These are phyloP conservation scores for Accipiter virgatus DNA, from an alignment of 2,113 vertebrate genomes.

Conservation along the genomic window DNA sequence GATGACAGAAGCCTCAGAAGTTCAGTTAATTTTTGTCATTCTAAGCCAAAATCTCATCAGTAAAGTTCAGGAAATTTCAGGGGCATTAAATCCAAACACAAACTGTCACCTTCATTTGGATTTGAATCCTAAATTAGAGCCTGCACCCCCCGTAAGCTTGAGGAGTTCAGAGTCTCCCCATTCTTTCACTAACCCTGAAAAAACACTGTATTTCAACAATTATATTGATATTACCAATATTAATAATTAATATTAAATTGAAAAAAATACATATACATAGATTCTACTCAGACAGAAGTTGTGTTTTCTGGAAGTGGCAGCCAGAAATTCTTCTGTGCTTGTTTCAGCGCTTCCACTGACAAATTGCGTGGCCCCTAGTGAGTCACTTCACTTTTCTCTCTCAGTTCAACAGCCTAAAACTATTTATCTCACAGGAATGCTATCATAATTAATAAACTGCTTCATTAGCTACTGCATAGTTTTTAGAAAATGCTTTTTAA, in stretches of 20 bases:
- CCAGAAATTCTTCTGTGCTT: constrained; percentile 13
- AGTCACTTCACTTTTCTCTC: not conserved
- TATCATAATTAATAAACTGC: constrained; percentile 46
- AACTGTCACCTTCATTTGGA: not conserved
- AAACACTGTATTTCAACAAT: not conserved
- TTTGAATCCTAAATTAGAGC: not conserved
- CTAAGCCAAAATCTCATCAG: constrained; percentile 36
- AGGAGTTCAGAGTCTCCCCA: not conserved
- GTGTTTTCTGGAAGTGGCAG: not conserved
- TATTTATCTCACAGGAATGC: constrained; percentile 36
- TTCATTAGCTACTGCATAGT: constrained; percentile 25
- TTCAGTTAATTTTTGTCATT: constrained; percentile 54
- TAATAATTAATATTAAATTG: not conserved
- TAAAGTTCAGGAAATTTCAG: constrained; percentile 41
- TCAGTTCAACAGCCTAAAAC: constrained; percentile 18
- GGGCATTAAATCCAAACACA: constrained; percentile 10
- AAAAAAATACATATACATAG: not conserved
- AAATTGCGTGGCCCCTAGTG: not conserved
- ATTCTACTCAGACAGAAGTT: not conserved
- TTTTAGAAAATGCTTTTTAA: constrained; percentile 29
- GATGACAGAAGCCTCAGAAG: constrained; percentile 60
- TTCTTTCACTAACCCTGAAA: not conserved
- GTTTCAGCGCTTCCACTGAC: constrained; percentile 28
- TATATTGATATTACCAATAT: not conserved
- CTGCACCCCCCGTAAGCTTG: not conserved